These are phyloP conservation scores for Amyelois transitella DNA, from an alignment of 1,140 invertebrate species.

Conservation along the genomic window DNA sequence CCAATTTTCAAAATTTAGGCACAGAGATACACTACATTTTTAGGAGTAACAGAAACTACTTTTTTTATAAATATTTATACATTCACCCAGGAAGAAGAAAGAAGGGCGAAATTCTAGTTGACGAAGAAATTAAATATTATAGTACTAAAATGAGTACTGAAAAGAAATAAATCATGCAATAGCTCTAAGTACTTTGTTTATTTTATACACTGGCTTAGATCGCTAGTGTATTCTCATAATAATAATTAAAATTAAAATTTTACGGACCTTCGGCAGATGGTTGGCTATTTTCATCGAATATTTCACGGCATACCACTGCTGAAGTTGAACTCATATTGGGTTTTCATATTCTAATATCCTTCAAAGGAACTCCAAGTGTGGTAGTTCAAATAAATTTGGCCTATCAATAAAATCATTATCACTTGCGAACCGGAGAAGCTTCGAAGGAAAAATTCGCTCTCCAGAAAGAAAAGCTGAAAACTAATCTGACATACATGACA, in stretches of 20 bases:
- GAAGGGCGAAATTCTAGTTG: too few relatives aligned
- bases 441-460: background rate
- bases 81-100: too few relatives aligned
- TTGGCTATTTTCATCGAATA: conserved; percentile 86
- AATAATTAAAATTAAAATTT: background rate
- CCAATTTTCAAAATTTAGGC: too few relatives aligned
- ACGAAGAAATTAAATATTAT: too few relatives aligned
- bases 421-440: background rate
- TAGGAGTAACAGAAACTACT: too few relatives aligned
- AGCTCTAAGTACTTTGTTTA: too few relatives aligned
- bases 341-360: conserved; percentile 38
- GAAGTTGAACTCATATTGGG: conserved; percentile 67
- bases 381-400: background rate
- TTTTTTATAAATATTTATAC: too few relatives aligned
- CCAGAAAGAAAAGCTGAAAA: conserved; percentile 1
- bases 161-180: too few relatives aligned
- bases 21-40: too few relatives aligned
- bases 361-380: conserved; percentile 10
- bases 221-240: background rate
- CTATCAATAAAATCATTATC: background rate
- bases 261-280: conserved; percentile 84
- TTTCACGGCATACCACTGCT: conserved; percentile 84
- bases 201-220: too few relatives aligned
- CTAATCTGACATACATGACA: too few relatives aligned
- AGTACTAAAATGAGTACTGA: too few relatives aligned